These are phyloP conservation scores for Perca schrenkii DNA, from an alignment of 2,113 vertebrate species.

Conservation along the genomic window DNA sequence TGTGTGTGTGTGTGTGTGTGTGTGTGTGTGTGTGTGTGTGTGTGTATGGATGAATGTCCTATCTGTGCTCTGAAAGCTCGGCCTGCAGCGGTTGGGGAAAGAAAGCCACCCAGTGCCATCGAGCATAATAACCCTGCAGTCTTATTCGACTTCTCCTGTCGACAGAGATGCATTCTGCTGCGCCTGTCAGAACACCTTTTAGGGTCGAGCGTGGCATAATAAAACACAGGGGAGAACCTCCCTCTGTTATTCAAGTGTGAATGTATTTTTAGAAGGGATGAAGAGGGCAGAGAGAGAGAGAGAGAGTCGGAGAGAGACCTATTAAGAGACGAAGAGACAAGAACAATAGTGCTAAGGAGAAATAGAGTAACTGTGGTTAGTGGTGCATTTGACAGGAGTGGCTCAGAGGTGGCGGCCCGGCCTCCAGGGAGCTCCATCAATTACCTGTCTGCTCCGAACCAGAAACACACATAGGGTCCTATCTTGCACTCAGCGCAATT, in stretches of 20 bases:
- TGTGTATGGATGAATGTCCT: conserved; percentile 4
- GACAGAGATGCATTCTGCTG: not conserved
- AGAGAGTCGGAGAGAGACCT: not conserved
- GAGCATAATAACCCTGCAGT: conserved; percentile 12
- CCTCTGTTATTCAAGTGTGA: not conserved
- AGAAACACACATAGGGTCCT: not conserved
- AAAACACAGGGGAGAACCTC: not conserved
- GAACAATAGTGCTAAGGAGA: not conserved
- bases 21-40: not conserved
- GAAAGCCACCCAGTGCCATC: not conserved
- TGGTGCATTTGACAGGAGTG: conserved; percentile 28
- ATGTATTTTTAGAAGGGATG: conserved; percentile 16
- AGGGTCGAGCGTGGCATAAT: conserved; percentile 17
- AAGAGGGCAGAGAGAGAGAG: not conserved
- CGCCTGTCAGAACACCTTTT: not conserved
- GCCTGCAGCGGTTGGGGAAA: not conserved
- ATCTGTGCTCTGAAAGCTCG: not conserved
- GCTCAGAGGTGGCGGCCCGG: conserved; percentile 23
- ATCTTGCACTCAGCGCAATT: no score
- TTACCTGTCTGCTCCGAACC: conserved; percentile 30
- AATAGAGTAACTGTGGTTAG: conserved; percentile 11
- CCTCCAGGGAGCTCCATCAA: conserved; percentile 17
- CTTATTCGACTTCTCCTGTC: not conserved
- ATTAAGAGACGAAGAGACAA: not conserved
- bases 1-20: conserved; percentile 1